Conservation (phyloP, 2,888 invertebrate genomes). For the Chrysolina americana region DNA sequence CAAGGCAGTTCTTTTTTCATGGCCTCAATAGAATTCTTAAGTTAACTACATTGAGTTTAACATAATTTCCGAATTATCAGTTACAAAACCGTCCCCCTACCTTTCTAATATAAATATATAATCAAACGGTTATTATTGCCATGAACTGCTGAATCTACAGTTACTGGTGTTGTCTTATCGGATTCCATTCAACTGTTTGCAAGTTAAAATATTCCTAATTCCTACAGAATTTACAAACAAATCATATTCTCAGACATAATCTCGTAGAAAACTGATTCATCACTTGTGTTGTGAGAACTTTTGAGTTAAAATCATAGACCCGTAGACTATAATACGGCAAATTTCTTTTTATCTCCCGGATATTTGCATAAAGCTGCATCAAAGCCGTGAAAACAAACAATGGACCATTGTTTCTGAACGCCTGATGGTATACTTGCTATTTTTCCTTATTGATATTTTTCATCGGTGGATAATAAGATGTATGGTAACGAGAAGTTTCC, state of each 20-base stretch:
- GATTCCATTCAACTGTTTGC: not conserved
- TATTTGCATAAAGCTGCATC: constrained; percentile 44
- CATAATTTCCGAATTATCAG: too few species aligned
- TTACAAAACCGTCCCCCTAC: too few species aligned
- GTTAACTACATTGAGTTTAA: too few species aligned
- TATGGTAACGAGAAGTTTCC: constrained; percentile 32
- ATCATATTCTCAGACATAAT: not conserved
- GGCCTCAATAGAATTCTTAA: too few species aligned
- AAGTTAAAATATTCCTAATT: too few species aligned
- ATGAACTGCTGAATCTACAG: too few species aligned
- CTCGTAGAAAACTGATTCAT: not conserved
- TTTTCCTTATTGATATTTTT: constrained; percentile 41
- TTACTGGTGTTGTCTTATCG: too few species aligned
- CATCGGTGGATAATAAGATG: constrained; percentile 33
- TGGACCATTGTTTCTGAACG: constrained; percentile 46
- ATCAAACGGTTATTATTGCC: too few species aligned
- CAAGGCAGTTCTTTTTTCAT: too few species aligned
- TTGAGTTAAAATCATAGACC: constrained; percentile 10
- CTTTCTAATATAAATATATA: too few species aligned
- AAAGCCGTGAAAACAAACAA: constrained; percentile 45
- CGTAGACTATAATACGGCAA: constrained; percentile 34
- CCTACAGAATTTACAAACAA: not conserved
- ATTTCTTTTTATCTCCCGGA: constrained; percentile 32
- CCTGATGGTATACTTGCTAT: constrained; percentile 38
- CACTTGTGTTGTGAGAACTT: constrained; percentile 7